Percentiles rank a stretch among this genome's conserved stretches.
These are phyloP conservation scores for Cuculus canorus DNA, from an alignment of 2,797 vertebrate species.

Conservation along the genomic window DNA sequence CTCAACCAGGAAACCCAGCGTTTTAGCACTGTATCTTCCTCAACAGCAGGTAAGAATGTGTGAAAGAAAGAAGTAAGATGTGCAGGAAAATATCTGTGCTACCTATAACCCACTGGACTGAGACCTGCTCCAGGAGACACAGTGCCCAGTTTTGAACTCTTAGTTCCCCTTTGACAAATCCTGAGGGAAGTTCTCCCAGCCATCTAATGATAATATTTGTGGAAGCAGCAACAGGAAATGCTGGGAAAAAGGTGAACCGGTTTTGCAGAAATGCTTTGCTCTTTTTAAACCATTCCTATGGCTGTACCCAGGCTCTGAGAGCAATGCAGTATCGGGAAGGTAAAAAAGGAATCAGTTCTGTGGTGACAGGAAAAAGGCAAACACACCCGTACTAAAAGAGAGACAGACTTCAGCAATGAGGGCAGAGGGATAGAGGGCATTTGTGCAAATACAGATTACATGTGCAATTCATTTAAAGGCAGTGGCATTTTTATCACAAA, in stretches of 20 bases:
- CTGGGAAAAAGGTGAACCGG: not conserved
- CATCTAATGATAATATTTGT: rapidly evolving
- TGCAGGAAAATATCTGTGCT: not conserved
- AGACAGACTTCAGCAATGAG: not conserved
- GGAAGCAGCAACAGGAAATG: not conserved
- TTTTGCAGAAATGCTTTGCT: not conserved
- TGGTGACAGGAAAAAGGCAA: not conserved
- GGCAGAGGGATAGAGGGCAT: conserved; percentile 19
- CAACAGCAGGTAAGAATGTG: not conserved
- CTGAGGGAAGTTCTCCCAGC: not conserved
- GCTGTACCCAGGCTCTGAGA: not conserved
- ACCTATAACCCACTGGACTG: not conserved
- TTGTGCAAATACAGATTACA: conserved; percentile 41
- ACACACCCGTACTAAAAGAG: not conserved
- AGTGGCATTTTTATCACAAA: conserved; percentile 61
- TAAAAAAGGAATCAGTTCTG: not conserved
- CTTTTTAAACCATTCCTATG: not conserved
- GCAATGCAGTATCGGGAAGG: not conserved
- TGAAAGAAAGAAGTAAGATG: not conserved
- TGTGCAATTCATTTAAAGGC: conserved; percentile 44
- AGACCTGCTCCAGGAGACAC: not conserved
- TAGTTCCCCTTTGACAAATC: not conserved
- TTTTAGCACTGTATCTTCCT: not conserved
- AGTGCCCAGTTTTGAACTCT: not conserved
- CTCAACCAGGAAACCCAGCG: not conserved